A percentile compares a stretch with the other conserved stretches of the same genome.
Conservation (phyloP, 2,888 invertebrate species). For the Catocala nupta region DNA sequence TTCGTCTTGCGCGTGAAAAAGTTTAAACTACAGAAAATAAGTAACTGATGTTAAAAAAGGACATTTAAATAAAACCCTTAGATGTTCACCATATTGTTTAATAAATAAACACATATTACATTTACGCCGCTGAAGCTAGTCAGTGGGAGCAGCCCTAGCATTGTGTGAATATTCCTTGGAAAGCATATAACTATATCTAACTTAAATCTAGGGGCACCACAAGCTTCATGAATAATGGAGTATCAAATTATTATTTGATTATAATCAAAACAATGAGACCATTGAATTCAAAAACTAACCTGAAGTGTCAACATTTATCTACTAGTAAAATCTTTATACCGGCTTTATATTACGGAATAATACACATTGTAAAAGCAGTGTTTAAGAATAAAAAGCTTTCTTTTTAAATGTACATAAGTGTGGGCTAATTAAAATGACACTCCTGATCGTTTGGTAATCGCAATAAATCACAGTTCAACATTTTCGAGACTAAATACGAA, state of each 20-base stretch:
- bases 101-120: slow-evolving; percentile 82
- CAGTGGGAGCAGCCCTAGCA: slow-evolving; percentile 71
- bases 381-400: neutral
- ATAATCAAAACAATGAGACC: slow-evolving; percentile 25
- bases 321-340: no score
- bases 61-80: slow-evolving; percentile 30
- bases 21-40: no score
- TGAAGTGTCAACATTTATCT: neutral
- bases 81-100: slow-evolving; percentile 71
- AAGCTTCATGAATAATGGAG: slow-evolving; percentile 46
- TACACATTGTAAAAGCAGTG: neutral
- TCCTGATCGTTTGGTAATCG: slow-evolving; percentile 35
- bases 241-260: slow-evolving; percentile 1
- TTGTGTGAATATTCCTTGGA: slow-evolving; percentile 48
- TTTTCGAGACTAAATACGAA: slow-evolving; percentile 10
- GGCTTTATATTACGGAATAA: neutral
- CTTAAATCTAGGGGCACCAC: slow-evolving; percentile 49
- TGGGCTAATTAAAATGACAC: slow-evolving; percentile 12
- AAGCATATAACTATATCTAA: slow-evolving; percentile 51
- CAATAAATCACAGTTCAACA: slow-evolving; percentile 46
- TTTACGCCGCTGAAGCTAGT: slow-evolving; percentile 76
- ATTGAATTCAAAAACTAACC: slow-evolving; percentile 24
- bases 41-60: neutral
- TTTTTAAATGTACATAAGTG: neutral
- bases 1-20: no score